These are phyloP conservation scores for Pinctada fucata DNA, from an alignment of 2,888 invertebrate genomes.

Conservation along the genomic window DNA sequence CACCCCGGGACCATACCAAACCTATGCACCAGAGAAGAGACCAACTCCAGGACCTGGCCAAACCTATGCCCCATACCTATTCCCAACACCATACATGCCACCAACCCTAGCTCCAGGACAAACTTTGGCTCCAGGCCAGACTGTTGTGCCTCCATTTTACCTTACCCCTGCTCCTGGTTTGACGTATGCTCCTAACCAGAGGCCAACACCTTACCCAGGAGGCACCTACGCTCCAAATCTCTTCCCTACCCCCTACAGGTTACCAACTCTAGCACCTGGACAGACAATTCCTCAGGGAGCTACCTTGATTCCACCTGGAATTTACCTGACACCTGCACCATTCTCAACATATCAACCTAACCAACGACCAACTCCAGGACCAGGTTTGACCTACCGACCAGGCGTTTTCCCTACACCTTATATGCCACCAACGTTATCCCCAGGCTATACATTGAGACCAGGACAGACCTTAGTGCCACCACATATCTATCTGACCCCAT, in stretches of 20 bases:
- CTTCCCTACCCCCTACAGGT: not conserved
- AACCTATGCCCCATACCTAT: slow-evolving; percentile 45
- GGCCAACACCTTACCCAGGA: not conserved
- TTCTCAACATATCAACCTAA: not conserved
- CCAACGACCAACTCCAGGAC: not conserved
- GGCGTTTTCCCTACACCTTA: not conserved
- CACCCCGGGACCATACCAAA: slow-evolving; percentile 46
- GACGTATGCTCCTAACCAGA: not conserved
- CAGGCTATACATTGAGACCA: not conserved
- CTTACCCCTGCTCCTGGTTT: not conserved
- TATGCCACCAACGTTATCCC: not conserved
- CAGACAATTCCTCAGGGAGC: not conserved
- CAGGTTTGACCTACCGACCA: not conserved
- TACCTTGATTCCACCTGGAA: not conserved
- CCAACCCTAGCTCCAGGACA: slow-evolving; percentile 42
- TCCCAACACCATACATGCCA: slow-evolving; percentile 45
- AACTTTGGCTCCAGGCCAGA: slow-evolving; percentile 43
- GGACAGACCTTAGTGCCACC: not conserved
- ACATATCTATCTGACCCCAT: not conserved
- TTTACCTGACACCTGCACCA: not conserved
- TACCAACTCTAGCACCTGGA: not conserved
- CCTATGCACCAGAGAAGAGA: slow-evolving; percentile 42
- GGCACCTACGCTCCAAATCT: not conserved
- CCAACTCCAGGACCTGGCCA: slow-evolving; percentile 53
- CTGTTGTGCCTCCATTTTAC: slow-evolving; percentile 9